Evolutionary conservation across 2,113 vertebrate genomes (phyloP).

Genomic region (Herpetotheres cachinnans): DNA sequence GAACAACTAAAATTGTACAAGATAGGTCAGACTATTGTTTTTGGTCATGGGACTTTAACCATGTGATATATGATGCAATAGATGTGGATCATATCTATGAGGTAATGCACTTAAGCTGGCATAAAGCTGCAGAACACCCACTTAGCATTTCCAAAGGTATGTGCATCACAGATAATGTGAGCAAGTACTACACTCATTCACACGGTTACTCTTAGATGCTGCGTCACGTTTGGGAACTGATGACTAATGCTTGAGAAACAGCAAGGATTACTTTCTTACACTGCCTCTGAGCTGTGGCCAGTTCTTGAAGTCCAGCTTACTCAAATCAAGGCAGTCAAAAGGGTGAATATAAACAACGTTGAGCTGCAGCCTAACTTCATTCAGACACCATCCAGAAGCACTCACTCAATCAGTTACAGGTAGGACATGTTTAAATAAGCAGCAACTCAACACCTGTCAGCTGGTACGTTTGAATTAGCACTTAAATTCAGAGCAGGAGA

Average conservation of each 20-base stretch:
- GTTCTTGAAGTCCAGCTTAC: not conserved
- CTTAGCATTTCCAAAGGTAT: not conserved
- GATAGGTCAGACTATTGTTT: not conserved
- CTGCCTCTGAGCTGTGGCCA: not conserved
- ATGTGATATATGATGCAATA: not conserved
- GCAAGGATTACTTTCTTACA: not conserved
- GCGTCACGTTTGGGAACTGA: not conserved
- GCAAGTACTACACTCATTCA: not conserved
- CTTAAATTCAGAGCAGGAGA: not conserved
- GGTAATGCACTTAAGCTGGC: not conserved
- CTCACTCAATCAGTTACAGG: not conserved
- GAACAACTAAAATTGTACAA: not conserved
- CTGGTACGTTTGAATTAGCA: not conserved
- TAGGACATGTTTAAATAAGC: not conserved
- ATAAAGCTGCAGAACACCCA: not conserved
- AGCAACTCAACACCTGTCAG: not conserved
- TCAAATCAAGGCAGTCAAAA: not conserved
- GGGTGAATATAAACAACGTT: not conserved
- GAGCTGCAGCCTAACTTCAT: not conserved
- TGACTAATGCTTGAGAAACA: not conserved
- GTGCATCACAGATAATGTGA: not conserved
- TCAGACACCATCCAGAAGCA: not conserved
- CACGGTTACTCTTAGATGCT: not conserved
- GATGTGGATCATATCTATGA: not conserved
- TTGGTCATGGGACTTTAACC: not conserved